Evolutionary conservation across 2,888 invertebrate genomes (phyloP).

Genomic region (Xestia sexstrigata): DNA sequence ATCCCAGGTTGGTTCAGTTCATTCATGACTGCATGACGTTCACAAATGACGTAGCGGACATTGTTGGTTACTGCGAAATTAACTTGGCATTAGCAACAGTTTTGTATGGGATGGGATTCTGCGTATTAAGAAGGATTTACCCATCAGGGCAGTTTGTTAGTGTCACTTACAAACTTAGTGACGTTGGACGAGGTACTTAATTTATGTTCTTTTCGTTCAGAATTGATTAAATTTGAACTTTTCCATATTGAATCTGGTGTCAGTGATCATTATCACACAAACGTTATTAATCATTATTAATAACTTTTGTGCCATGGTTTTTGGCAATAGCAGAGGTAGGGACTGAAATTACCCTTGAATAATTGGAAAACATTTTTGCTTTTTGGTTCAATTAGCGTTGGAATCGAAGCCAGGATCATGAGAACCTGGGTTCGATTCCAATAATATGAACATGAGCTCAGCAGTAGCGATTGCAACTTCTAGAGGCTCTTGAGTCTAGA

Average conservation of each 20-base stretch:
- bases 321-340: neutral
- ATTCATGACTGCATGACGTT: slow-evolving; percentile 39
- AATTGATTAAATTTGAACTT: neutral
- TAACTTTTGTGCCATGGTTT: neutral
- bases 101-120: slow-evolving; percentile 7
- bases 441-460: too few relatives aligned
- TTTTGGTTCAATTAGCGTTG: too few relatives aligned
- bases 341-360: neutral
- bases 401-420: too few relatives aligned
- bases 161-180: neutral
- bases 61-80: slow-evolving; percentile 31
- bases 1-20: slow-evolving; percentile 16
- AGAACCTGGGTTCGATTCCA: too few relatives aligned
- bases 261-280: neutral
- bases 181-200: neutral
- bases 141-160: neutral
- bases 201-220: neutral
- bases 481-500: too few relatives aligned
- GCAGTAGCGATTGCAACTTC: too few relatives aligned
- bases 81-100: neutral
- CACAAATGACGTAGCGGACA: slow-evolving; percentile 35
- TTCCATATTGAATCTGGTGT: neutral
- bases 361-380: neutral
- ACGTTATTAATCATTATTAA: too few relatives aligned
- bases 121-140: neutral